Percentiles rank a stretch among this genome's conserved stretches.
These are phyloP conservation scores for Homarus americanus DNA, from an alignment of 1,140 invertebrate species.

Conservation along the genomic window DNA sequence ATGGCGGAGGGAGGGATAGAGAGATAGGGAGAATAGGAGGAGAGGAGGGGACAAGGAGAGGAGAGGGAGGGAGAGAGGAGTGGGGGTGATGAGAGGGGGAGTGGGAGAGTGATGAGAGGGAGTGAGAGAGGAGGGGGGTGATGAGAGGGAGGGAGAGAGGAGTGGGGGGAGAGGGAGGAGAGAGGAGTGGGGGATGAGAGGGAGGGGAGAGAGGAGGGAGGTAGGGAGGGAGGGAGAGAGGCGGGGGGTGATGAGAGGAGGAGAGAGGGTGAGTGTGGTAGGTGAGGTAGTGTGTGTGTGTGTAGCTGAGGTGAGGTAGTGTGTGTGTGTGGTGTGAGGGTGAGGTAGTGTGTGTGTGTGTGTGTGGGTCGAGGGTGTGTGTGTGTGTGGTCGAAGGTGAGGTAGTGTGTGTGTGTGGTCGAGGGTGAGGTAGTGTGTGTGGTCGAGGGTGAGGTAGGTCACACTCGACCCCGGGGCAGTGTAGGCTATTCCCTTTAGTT, in stretches of 20 bases:
- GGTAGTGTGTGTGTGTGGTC: too few species aligned
- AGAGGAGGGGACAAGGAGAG: neutral
- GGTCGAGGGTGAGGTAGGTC: too few species aligned
- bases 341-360: too few species aligned
- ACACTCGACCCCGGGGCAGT: too few species aligned
- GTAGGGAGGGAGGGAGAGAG: neutral
- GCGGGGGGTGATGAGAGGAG: neutral
- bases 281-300: neutral
- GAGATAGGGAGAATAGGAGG: neutral
- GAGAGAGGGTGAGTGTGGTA: neutral
- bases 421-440: too few species aligned
- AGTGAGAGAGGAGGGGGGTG: neutral
- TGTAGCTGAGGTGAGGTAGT: too few species aligned
- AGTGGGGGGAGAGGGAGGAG: neutral
- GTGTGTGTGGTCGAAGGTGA: too few species aligned
- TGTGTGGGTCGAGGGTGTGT: too few species aligned
- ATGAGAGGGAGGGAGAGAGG: neutral
- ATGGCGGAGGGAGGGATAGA: neutral
- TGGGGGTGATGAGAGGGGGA: neutral
- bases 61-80: conserved; percentile 8
- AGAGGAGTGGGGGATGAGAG: neutral
- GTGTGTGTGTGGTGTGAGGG: too few species aligned
- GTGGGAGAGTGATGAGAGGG: neutral
- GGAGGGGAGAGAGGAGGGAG: neutral
- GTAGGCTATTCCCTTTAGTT: too few species aligned